phyloP scores from a whole-genome alignment of 1,140 invertebrate genomes.

The Listronotus oregonensis region DNA sequence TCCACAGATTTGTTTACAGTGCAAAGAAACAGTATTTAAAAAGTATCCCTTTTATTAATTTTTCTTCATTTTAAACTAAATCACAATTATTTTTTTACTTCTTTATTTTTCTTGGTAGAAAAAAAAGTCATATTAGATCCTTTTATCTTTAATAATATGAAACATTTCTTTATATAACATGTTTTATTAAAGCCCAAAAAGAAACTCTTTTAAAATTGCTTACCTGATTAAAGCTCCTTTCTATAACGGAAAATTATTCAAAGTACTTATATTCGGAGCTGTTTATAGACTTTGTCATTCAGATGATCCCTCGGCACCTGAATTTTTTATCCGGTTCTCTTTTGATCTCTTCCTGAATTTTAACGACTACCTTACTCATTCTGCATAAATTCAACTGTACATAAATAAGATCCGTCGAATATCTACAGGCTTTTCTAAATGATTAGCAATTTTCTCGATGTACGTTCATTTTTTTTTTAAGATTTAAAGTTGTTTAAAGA shows the following conservation, averaged over 20 bases:
- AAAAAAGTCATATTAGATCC: too few relatives aligned
- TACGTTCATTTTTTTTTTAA: too few relatives aligned
- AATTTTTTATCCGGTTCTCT: constrained; percentile 30
- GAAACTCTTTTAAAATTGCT: constrained; percentile 15
- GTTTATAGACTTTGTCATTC: constrained; percentile 33
- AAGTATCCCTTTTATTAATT: too few relatives aligned
- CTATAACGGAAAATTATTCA: constrained; percentile 30
- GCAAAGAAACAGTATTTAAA: too few relatives aligned
- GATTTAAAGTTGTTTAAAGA: too few relatives aligned
- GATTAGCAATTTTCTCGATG: too few relatives aligned
- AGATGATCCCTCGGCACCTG: constrained; percentile 32
- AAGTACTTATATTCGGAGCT: constrained; percentile 29
- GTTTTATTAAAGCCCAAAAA: not conserved
- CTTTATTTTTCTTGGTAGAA: too few relatives aligned
- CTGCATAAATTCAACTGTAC: constrained; percentile 20
- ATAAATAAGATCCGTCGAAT: too few relatives aligned
- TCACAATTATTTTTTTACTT: too few relatives aligned
- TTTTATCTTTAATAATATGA: not conserved
- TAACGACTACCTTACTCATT: constrained; percentile 27
- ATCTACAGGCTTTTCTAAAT: too few relatives aligned
- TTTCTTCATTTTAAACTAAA: too few relatives aligned
- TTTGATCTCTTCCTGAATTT: constrained; percentile 18
- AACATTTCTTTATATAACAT: constrained; percentile 13
- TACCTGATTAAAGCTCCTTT: constrained; percentile 27
- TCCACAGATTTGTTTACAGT: too few relatives aligned